phyloP scores from a whole-genome alignment of 2,113 vertebrate species.

The Hippocampus mohnikei region DNA sequence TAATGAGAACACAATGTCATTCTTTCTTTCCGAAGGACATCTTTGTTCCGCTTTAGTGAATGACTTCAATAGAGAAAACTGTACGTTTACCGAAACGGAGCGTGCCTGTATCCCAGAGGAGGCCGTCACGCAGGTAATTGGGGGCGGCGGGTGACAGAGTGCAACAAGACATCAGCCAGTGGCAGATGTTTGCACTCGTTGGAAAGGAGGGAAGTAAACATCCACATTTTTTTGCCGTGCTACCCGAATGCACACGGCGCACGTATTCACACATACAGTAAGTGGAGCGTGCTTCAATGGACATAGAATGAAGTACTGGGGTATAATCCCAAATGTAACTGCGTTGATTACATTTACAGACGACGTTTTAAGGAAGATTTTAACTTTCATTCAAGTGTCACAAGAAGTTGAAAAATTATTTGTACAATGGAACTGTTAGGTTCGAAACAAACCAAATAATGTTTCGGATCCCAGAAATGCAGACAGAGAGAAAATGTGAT shows the following conservation, averaged over 20 bases:
- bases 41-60: conserved; percentile 47
- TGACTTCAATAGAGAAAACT: conserved; percentile 49
- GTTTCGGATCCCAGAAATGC: too few relatives aligned
- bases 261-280: conserved; percentile 7
- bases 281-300: conserved; percentile 7
- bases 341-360: too few relatives aligned
- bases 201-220: conserved; percentile 35
- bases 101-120: conserved; percentile 34
- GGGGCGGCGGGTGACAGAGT: not conserved
- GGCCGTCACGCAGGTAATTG: not conserved
- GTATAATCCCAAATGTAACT: not conserved
- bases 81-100: conserved; percentile 37
- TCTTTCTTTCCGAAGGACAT: conserved; percentile 52
- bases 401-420: too few relatives aligned
- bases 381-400: too few relatives aligned
- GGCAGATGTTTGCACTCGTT: conserved; percentile 48
- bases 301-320: not conserved
- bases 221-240: conserved; percentile 11
- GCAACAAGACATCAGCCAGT: conserved; percentile 15
- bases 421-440: too few relatives aligned
- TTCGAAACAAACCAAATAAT: too few relatives aligned
- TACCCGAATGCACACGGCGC: conserved; percentile 1
- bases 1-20: conserved; percentile 35
- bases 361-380: too few relatives aligned
- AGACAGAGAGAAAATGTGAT: too few relatives aligned